Percentiles rank a stretch among this genome's conserved stretches.
phyloP scores from a whole-genome alignment of 64 coral and sea anemone genomes.

The Stylophora pistillata region DNA sequence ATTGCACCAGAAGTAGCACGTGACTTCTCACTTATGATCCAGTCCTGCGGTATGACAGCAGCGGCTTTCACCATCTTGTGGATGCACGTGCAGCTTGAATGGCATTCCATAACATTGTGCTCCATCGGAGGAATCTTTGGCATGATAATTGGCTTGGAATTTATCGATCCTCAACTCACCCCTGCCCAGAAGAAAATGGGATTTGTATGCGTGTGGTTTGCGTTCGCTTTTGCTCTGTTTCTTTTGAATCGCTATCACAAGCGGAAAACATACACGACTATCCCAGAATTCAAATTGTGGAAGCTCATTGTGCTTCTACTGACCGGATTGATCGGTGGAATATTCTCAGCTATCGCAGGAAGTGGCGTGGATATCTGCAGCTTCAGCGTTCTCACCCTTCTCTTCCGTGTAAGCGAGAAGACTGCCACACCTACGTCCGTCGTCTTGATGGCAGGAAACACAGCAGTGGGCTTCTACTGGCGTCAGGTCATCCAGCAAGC shows the following conservation, averaged over 20 bases:
- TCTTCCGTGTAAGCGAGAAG: slow-evolving; percentile 79
- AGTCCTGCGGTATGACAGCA: slow-evolving; percentile 86
- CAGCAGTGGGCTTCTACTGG: slow-evolving; percentile 75
- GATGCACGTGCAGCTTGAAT: slow-evolving; percentile 78
- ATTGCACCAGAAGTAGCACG: slow-evolving; percentile 70
- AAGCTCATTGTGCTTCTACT: slow-evolving; percentile 54
- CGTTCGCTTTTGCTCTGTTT: slow-evolving; percentile 83
- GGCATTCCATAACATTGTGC: slow-evolving; percentile 66
- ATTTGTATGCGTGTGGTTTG: slow-evolving; percentile 85
- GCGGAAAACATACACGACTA: slow-evolving; percentile 60
- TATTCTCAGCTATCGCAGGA: slow-evolving; percentile 67
- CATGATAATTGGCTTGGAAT: slow-evolving; percentile 64
- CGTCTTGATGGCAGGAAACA: slow-evolving; percentile 79
- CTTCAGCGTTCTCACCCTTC: slow-evolving; percentile 76
- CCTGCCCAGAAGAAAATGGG: slow-evolving; percentile 86
- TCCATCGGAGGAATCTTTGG: slow-evolving; percentile 67
- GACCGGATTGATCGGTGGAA: slow-evolving; percentile 71
- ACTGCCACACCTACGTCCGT: slow-evolving; percentile 82
- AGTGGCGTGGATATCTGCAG: slow-evolving; percentile 83
- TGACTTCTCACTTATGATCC: slow-evolving; percentile 84
- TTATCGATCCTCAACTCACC: slow-evolving; percentile 78
- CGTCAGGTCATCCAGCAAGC: slow-evolving; percentile 64
- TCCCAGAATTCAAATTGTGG: slow-evolving; percentile 79
- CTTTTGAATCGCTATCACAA: slow-evolving; percentile 79
- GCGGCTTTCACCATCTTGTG: slow-evolving; percentile 84